Percentiles rank a stretch among this genome's conserved stretches.
Conservation (phyloP, 2,113 vertebrate species). For the Vidua chalybeata region DNA sequence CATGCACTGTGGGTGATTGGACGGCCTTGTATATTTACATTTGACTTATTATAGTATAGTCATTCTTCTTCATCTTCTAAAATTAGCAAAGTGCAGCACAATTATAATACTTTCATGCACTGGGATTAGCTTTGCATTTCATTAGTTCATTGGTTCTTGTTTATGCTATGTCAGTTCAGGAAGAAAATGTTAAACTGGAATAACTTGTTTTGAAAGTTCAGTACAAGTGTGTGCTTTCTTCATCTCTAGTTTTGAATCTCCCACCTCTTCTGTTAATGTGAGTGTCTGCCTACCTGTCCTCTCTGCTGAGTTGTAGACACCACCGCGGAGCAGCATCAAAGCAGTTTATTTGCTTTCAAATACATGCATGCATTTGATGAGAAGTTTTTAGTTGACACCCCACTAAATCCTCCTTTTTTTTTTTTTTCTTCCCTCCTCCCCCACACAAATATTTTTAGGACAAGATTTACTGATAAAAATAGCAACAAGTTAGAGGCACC, state of each 20-base stretch:
- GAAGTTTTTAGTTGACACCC: slow-evolving; percentile 19
- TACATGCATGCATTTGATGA: slow-evolving; percentile 1
- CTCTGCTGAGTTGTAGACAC: not conserved
- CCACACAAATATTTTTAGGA: slow-evolving; percentile 16
- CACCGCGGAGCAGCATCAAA: not conserved
- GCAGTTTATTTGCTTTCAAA: not conserved
- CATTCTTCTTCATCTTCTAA: slow-evolving; percentile 42
- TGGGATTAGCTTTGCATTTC: slow-evolving; percentile 59
- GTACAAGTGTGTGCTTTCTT: slow-evolving; percentile 43
- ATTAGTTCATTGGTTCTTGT: slow-evolving; percentile 49
- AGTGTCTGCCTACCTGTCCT: slow-evolving; percentile 3
- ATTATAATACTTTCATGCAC: slow-evolving; percentile 63
- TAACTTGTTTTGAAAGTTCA: slow-evolving; percentile 67
- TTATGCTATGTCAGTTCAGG: slow-evolving; percentile 55
- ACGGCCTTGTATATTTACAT: slow-evolving; percentile 26
- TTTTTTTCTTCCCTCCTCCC: not conserved
- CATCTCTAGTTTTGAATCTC: slow-evolving; percentile 39
- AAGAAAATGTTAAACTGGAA: slow-evolving; percentile 60
- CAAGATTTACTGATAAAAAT: slow-evolving; percentile 54
- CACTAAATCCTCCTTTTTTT: not conserved
- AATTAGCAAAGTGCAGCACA: slow-evolving; percentile 62
- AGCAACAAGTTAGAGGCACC: not conserved
- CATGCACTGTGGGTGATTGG: not conserved
- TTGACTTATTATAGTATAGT: slow-evolving; percentile 36
- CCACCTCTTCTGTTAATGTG: not conserved